A percentile compares a stretch with the other conserved stretches of the same genome.
These are phyloP conservation scores for Aurelia sp. DNA, from an alignment of 30 jellyfish, hydroid and myxozoan genomes.

Conservation along the genomic window DNA sequence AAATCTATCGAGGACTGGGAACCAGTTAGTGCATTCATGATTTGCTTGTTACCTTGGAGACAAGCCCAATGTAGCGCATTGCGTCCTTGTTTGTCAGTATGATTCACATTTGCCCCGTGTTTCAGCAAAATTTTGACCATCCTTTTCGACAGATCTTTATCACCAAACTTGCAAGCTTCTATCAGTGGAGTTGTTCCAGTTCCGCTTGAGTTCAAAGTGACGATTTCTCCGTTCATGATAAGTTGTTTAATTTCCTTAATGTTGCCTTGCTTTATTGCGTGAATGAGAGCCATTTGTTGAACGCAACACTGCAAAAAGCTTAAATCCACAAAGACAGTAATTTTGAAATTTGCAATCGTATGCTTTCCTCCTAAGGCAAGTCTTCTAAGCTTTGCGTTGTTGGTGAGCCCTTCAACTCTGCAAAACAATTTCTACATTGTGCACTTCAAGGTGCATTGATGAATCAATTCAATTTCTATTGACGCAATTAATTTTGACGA, in stretches of 20 bases:
- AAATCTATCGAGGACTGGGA: constrained; percentile 5
- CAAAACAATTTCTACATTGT: too few species aligned
- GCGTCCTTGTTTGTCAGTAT: constrained; percentile 60
- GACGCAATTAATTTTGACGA: too few species aligned
- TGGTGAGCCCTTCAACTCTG: too few species aligned
- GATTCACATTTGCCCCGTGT: constrained; percentile 55
- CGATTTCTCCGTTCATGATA: constrained; percentile 30
- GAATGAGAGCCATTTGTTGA: constrained; percentile 38
- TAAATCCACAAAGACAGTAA: too few species aligned
- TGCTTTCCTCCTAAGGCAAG: too few species aligned
- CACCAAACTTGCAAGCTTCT: constrained; percentile 65
- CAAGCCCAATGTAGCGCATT: constrained; percentile 74
- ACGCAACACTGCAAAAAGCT: too few species aligned
- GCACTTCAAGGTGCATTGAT: too few species aligned
- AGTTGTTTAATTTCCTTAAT: constrained; percentile 43
- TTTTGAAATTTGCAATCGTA: too few species aligned
- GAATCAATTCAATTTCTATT: too few species aligned
- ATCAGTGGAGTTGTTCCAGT: constrained; percentile 69
- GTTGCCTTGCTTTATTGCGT: constrained; percentile 64
- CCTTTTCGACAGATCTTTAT: constrained; percentile 54
- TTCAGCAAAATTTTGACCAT: constrained; percentile 57
- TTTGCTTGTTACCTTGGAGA: constrained; percentile 40
- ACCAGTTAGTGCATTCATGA: constrained; percentile 27
- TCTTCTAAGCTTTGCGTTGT: too few species aligned
- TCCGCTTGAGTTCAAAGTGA: constrained; percentile 23